Base-by-base conservation (phyloP, 2,797 vertebrate genomes). In the Nannoperca obscura region DNA sequence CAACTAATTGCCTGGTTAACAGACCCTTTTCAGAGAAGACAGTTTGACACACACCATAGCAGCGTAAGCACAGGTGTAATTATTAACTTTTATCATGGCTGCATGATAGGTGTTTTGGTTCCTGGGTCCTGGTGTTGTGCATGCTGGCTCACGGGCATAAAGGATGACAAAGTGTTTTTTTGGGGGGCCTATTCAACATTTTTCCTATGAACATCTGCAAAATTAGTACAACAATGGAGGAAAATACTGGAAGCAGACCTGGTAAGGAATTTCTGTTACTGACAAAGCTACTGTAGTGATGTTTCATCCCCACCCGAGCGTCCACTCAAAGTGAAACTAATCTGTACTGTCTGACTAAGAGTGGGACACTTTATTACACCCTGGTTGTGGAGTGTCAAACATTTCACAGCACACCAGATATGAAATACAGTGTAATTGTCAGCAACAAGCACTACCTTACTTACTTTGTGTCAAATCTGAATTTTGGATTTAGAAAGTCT, bases 381-480 rank as follows among this genome's bases (percentile, higher is more conserved):
- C 20, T 58, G 57, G 27, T 8, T 57, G 40, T 47, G 34, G 13
- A 69, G 36, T 13, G 24, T 24, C 7, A 74, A 74, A 34, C 24
- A 68, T 34, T 46, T 20, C 30, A 44, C 19, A 63, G 62, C 42
- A 64, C 50, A 55, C 30, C 11, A 44, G 49, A 66, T 46, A 42
- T 64, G 27, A 74, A 71, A 61, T 27, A 38, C 7, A 61, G 74
- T 19, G 68, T 34, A 63, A 42, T 52, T 2, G n/a, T 82, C 42
- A 61, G 79, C 69, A 78, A 82, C 60, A 83, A 62, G 24, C 52
- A 74, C 62, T 32, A 49, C 44, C 11, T 38, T 38, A 38, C 36
- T 38, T 38, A 38, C 34, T 71, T 71, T 52, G 69, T 79, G 76
- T 84, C 76, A 79, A 54, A 84, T 80, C 57, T 78, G 44, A 61